A percentile compares a stretch with the other conserved stretches of the same genome.
phyloP scores from a whole-genome alignment of 2,888 invertebrate genomes.

The Malachius bipustulatus region DNA sequence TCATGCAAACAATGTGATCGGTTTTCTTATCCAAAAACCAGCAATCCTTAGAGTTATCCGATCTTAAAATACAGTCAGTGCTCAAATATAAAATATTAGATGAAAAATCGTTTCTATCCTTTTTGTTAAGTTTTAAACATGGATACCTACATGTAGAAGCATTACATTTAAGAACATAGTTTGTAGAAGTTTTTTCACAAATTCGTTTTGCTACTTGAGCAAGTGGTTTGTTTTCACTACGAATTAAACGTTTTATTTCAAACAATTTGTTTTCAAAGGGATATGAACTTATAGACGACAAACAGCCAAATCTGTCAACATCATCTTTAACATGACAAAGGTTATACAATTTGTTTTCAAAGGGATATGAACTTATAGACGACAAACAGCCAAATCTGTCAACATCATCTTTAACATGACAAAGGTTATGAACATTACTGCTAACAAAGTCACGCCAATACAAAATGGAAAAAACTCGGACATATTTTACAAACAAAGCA shows the following conservation, averaged over 20 bases:
- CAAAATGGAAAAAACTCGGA: constrained; percentile 12
- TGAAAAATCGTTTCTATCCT: no score
- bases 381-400: constrained; percentile 23
- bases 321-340: constrained; percentile 27
- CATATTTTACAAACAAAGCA: constrained; percentile 8
- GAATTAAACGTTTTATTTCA: constrained; percentile 3
- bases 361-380: constrained; percentile 25
- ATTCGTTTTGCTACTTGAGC: background rate
- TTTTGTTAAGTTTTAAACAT: no score
- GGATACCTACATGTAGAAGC: no score
- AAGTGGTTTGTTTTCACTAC: constrained; percentile 2
- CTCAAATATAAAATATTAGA: no score
- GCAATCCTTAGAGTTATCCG: no score
- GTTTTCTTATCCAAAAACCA: no score
- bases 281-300: constrained; percentile 26
- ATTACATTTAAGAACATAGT: no score
- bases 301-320: constrained; percentile 21
- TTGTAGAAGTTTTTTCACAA: no score
- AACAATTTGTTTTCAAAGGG: constrained; percentile 26
- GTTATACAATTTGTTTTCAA: constrained; percentile 25
- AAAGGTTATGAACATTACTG: no score
- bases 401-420: constrained; percentile 26
- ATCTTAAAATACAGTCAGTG: no score
- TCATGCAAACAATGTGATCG: no score
- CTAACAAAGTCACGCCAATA: constrained; percentile 24